Evolutionary conservation across 2,113 vertebrate species (phyloP).

Genomic region (Sterrhoptilus dennistouni): DNA sequence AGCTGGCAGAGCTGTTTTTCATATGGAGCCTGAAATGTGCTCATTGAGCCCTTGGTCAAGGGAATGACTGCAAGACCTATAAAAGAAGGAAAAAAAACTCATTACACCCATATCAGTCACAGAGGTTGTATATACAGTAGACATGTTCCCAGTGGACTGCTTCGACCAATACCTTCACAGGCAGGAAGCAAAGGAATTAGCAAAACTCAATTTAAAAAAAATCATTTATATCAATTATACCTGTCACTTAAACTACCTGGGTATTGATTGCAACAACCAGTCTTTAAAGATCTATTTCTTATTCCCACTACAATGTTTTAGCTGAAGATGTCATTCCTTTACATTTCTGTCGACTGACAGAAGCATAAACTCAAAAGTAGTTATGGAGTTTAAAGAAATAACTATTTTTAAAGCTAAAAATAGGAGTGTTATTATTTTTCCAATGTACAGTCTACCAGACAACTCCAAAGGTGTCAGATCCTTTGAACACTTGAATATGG

Average conservation of each 20-base stretch:
- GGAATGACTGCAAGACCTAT: background rate
- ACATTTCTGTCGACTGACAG: background rate
- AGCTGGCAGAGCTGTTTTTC: constrained; percentile 6
- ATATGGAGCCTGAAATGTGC: background rate
- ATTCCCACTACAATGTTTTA: background rate
- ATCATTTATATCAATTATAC: background rate
- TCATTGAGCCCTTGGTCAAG: background rate
- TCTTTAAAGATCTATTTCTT: background rate
- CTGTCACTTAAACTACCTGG: background rate
- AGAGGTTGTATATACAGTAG: background rate
- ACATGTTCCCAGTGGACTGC: background rate
- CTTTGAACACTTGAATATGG: background rate
- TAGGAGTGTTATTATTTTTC: background rate
- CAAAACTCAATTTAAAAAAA: background rate
- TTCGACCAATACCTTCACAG: background rate
- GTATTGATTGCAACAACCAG: background rate
- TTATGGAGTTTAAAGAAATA: background rate
- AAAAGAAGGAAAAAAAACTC: background rate
- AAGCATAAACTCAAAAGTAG: background rate
- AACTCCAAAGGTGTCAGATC: background rate
- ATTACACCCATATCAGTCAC: background rate
- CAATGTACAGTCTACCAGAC: background rate
- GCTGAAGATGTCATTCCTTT: background rate
- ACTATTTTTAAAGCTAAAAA: background rate
- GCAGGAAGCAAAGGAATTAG: constrained; percentile 23